Evolutionary conservation across 2,888 invertebrate species (phyloP).

Genomic region (Lutraria lutraria): DNA sequence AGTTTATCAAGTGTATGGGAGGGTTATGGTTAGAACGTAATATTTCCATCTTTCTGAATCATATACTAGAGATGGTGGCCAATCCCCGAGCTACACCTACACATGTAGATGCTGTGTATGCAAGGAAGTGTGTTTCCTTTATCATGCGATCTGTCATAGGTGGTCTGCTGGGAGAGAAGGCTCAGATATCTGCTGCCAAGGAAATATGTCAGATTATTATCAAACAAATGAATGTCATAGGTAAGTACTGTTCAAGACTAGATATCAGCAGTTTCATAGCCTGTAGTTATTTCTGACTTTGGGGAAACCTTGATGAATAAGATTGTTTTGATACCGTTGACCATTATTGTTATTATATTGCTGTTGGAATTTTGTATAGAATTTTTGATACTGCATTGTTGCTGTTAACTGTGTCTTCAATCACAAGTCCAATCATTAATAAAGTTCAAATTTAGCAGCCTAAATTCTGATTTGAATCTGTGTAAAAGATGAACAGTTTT

Average conservation of each 20-base stretch:
- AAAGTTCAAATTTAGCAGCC: neutral
- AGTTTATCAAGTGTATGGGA: constrained; percentile 97
- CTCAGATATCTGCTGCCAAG: constrained; percentile 96
- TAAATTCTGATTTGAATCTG: too few relatives aligned
- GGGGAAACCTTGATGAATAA: neutral
- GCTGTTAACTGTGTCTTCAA: neutral
- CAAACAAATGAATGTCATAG: constrained; percentile 94
- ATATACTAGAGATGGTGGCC: constrained; percentile 95
- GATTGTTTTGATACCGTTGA: neutral
- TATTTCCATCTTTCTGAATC: constrained; percentile 93
- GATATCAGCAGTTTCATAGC: neutral
- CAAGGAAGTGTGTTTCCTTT: constrained; percentile 98
- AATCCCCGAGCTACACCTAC: constrained; percentile 98
- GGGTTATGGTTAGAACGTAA: constrained; percentile 98
- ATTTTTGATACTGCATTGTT: neutral
- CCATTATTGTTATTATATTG: neutral
- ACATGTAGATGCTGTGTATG: constrained; percentile 98
- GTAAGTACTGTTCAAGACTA: constrained; percentile 72
- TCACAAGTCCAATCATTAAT: neutral
- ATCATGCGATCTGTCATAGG: constrained; percentile 96
- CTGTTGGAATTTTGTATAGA: neutral
- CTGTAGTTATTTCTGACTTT: neutral
- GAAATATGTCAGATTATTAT: constrained; percentile 96
- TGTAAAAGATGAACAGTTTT: too few relatives aligned
- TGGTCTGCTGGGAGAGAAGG: constrained; percentile 97